Percentiles rank a stretch among this genome's conserved stretches.
phyloP scores from a whole-genome alignment of 1,140 invertebrate species.

The Drosophila nigrodunni region DNA sequence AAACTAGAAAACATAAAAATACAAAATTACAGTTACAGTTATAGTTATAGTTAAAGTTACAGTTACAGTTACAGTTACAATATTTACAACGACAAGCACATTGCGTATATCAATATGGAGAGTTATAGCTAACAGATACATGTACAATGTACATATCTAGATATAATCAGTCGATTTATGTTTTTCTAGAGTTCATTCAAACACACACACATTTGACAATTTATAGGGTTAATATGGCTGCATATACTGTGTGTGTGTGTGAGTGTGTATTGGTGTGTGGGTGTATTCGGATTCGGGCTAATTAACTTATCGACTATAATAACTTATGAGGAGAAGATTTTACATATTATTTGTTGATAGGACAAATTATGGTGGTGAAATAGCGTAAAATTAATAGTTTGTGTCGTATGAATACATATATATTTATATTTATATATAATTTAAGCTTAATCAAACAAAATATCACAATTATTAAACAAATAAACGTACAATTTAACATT shows the following conservation, averaged over 20 bases:
- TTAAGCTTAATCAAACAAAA: conserved; percentile 74
- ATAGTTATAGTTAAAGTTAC: conserved; percentile 13
- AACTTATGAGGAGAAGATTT: conserved; percentile 74
- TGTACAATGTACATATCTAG: conserved; percentile 61
- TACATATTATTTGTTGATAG: conserved; percentile 33
- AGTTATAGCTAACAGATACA: conserved; percentile 55
- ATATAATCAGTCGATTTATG: conserved; percentile 80
- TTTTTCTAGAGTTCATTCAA: conserved; percentile 46
- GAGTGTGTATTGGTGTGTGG: conserved; percentile 6
- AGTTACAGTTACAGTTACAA: conserved; percentile 44
- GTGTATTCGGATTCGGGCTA: conserved; percentile 39
- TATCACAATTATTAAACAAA: conserved; percentile 80
- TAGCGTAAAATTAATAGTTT: conserved; percentile 51
- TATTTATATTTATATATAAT: conserved; percentile 51
- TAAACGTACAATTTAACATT: conserved; percentile 66
- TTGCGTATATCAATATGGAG: conserved; percentile 55
- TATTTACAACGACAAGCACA: conserved; percentile 69
- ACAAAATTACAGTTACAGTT: conserved; percentile 55
- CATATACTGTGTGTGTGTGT: conserved; percentile 21
- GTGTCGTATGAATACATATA: conserved; percentile 24
- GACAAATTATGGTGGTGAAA: conserved; percentile 14
- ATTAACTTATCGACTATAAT: conserved; percentile 64
- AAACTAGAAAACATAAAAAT: conserved; percentile 81
- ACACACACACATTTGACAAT: conserved; percentile 55
- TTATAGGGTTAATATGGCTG: conserved; percentile 78